Base-by-base conservation (phyloP, 2,888 invertebrate species). In the Tanypteryx hageni region DNA sequence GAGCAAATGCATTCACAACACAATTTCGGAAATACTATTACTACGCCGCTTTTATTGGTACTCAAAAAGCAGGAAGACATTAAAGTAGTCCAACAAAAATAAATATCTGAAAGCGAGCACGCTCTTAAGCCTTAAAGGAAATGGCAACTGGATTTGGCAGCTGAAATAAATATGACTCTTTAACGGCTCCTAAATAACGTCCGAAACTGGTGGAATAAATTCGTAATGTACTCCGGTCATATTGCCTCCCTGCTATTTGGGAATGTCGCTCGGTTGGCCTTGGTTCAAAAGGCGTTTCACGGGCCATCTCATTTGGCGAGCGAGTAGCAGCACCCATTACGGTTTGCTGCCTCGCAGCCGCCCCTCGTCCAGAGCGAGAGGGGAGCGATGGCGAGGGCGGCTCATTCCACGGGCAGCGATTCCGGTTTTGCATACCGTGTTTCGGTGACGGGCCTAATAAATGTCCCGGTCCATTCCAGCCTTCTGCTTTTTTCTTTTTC, bases 341-440 rank as follows among this genome's bases (percentile, higher is more conserved):
- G 86, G 86, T 86, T 56, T 56, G 84, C 56, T 84, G 61, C 31
- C 61, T 68, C 61, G 27, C 86, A 59, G n/a, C 86, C 59, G 61
- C 86, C 61, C 61, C 22, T 27, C 18, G 27, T 27, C 59, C 59
- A 61, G 61, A 86, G 86, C 22, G 31, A 18, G 59, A 27, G 86
- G 27, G 59, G 16, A 44, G 44, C 44, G 64, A 64, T 68, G 56
- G 83, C 83, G 5, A 13, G 56, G 31, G 56, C n/a, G 85, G 58
- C 27, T 31, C 86, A 22, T 8, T 31, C 22, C 89, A n/a, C 64
- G 64, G 44, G 89, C 64, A 64, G 44, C 89, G 89, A 89, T 89
- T 89, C 89, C 89, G 89, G 64, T 89, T 89, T 89, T 89, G 89
- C 89, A 89, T 89, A 89, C 89, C 89, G 68, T 16, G 57, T 86